Conservation (phyloP, 1,140 invertebrate species). For the Heliconius hermathena region DNA sequence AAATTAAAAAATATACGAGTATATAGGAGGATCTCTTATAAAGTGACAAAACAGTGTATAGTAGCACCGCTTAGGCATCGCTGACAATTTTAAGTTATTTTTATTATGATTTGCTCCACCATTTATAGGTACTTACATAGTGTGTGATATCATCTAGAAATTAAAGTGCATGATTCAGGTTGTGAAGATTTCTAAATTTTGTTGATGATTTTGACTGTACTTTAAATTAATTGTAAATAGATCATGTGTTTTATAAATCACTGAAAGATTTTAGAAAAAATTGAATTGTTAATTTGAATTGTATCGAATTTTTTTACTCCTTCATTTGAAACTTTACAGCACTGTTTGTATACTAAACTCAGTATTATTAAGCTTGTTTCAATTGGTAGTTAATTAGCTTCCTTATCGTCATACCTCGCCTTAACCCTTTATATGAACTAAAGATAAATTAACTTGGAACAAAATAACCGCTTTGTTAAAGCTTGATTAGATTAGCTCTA, state of each 20-base stretch:
- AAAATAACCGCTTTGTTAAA: constrained; percentile 30
- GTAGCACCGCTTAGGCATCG: constrained; percentile 69
- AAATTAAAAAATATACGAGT: no score
- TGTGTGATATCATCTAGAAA: constrained; percentile 23
- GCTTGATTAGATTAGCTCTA: constrained; percentile 23
- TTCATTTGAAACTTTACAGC: background rate
- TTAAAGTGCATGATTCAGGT: constrained; percentile 19
- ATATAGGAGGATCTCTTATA: background rate
- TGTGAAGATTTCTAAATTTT: background rate
- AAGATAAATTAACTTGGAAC: background rate
- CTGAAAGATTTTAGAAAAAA: background rate
- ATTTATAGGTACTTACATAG: constrained; percentile 38
- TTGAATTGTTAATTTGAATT: background rate
- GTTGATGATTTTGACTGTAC: background rate
- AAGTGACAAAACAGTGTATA: constrained; percentile 60
- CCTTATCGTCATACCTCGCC: constrained; percentile 1
- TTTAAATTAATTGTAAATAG: background rate
- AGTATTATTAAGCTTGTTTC: background rate
- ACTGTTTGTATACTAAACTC: background rate
- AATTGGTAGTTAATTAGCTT: constrained; percentile 4
- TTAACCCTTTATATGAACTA: background rate
- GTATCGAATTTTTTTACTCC: background rate
- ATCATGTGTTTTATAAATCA: background rate
- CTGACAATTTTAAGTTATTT: constrained; percentile 54
- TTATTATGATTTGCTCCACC: constrained; percentile 68